Evolutionary conservation across 2,113 vertebrate genomes (phyloP), one percentile per base, ranked within the genome.

Genomic region (Paedocypris sp.): DNA sequence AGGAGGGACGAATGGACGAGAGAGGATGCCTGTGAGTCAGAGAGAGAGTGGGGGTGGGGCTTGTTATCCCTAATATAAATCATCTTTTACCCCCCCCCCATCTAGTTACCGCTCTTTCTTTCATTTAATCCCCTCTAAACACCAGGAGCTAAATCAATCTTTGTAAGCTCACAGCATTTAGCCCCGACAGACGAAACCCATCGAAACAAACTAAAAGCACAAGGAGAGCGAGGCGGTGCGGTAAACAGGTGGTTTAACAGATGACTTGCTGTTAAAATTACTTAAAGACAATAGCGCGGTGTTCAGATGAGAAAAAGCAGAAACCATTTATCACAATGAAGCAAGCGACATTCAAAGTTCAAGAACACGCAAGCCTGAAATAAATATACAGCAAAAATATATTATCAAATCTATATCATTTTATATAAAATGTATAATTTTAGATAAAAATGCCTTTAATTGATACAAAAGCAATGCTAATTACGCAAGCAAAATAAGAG

Each of bases 21-120:
- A 25, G 10, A 31, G 22, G 12, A 4, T 58, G 18, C 8, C 72
- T 43, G 67, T 71, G 64, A 69, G 60, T 57, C 52, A 58, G 48
- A 53, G 53, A 29, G 73, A 75, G 72, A 46, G 32, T 61, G 5
- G 13, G 20, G 48, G 54, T 6, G 18, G 3, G 38, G 62, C 11
- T 26, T 11, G 53, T 32, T 43, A 57, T 58, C 39, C 54, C 26
- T 32, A 45, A 58, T 58, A 58, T 58, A 58, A 58, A 58, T 58
- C 54, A 58, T 58, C 12, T 58, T 58, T 57, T 41, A 31, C n/a
- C n/a, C n/a, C n/a, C n/a, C n/a, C n/a, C n/a, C 32, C 38, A 58
- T 58, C 39, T 58, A 43, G 39, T 58, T 58, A 58, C 26, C 53
- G 31, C 51, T 28, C 15, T 43, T 22, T 58, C 38, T n/a, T 13